These are phyloP conservation scores for Acleris holmiana DNA, from an alignment of 2,888 invertebrate genomes.

Conservation along the genomic window DNA sequence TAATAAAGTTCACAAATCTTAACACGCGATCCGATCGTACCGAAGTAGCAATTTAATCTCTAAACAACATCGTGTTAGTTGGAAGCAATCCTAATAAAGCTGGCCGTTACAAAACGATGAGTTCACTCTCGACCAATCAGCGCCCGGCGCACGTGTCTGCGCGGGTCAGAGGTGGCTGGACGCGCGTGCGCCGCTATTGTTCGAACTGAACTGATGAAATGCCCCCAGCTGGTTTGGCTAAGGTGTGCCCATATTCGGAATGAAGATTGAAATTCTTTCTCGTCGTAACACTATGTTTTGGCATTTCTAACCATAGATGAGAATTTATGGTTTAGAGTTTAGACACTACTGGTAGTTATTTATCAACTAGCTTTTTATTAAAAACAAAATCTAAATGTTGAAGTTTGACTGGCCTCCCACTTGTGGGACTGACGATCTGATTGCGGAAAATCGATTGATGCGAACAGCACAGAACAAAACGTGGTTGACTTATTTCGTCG, in stretches of 20 bases:
- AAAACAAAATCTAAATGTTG: too few relatives aligned
- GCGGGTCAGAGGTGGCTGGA: slow-evolving; percentile 66
- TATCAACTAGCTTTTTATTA: too few relatives aligned
- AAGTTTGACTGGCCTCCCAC: too few relatives aligned
- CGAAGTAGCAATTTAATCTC: slow-evolving; percentile 42
- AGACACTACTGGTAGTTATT: too few relatives aligned
- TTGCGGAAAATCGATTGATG: too few relatives aligned
- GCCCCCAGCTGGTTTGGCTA: slow-evolving; percentile 17
- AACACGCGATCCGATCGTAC: slow-evolving; percentile 1
- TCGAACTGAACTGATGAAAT: slow-evolving; percentile 57
- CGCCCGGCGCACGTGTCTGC: slow-evolving; percentile 69
- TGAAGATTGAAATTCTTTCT: slow-evolving; percentile 14
- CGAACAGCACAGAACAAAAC: too few relatives aligned
- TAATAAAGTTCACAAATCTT: too few relatives aligned
- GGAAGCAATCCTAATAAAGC: slow-evolving; percentile 53
- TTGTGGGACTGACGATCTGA: too few relatives aligned
- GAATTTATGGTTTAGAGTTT: too few relatives aligned
- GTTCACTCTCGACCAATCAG: slow-evolving; percentile 73
- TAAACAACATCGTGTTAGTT: slow-evolving; percentile 40
- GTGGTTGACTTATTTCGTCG: too few relatives aligned
- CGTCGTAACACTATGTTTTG: not conserved
- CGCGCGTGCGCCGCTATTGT: slow-evolving; percentile 60
- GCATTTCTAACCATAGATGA: too few relatives aligned
- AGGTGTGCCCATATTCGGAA: slow-evolving; percentile 24
- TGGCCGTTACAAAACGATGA: slow-evolving; percentile 66